These are phyloP conservation scores for Cepaea hortensis DNA, from an alignment of 2,888 invertebrate species.

Conservation along the genomic window DNA sequence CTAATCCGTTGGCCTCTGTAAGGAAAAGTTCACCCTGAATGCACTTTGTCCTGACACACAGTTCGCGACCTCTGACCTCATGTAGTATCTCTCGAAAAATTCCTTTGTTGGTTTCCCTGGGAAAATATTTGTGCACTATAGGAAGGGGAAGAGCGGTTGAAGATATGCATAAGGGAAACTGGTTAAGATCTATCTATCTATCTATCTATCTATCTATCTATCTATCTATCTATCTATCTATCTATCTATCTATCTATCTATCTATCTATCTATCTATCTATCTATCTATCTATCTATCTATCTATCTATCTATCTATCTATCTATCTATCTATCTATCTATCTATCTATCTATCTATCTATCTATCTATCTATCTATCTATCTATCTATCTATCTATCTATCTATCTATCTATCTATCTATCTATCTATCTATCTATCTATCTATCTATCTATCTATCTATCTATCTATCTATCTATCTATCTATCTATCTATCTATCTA, in stretches of 20 bases:
- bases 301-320: background rate
- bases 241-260: constrained; percentile 7
- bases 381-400: no score
- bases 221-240: constrained; percentile 7
- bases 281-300: background rate
- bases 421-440: no score
- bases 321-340: constrained; percentile 7
- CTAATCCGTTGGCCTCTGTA: no score
- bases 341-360: constrained; percentile 3
- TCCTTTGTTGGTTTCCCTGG: constrained; percentile 3
- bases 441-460: no score
- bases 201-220: constrained; percentile 7
- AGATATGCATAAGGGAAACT: constrained; percentile 51
- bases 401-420: no score
- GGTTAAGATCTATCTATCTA: constrained; percentile 6
- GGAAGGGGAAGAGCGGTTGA: no score
- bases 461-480: no score
- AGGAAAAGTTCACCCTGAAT: background rate
- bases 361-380: no score
- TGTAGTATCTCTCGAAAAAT: background rate
- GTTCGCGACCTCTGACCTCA: constrained; percentile 9
- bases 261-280: constrained; percentile 7
- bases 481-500: no score
- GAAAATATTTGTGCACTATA: no score
- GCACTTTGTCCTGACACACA: background rate